phyloP scores from a whole-genome alignment of 2,113 vertebrate species.

The Macaca mulatta region DNA sequence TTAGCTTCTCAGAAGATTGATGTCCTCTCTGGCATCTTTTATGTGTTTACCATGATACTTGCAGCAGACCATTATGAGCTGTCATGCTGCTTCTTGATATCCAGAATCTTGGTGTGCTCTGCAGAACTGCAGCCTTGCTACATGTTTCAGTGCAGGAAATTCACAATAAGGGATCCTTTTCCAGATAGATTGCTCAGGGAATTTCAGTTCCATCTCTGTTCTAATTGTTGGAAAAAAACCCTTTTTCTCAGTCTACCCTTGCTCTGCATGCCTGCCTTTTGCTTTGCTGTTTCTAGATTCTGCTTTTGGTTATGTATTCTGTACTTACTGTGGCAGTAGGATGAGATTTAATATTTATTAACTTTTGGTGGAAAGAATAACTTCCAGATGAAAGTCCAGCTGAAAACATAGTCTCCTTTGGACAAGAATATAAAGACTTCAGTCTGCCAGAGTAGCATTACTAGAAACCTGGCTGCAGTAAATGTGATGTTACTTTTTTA shows the following conservation, averaged over 20 bases:
- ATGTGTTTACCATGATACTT: fast-evolving
- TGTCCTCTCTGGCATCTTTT: background rate
- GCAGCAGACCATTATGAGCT: background rate
- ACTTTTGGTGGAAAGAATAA: background rate
- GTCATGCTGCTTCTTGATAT: background rate
- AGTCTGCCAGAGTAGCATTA: background rate
- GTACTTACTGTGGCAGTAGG: background rate
- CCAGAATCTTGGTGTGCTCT: background rate
- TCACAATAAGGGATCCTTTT: background rate
- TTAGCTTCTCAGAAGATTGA: background rate
- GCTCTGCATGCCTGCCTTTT: background rate
- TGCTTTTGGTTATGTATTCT: background rate
- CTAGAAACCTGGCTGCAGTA: background rate
- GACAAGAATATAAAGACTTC: background rate
- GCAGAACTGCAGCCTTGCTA: background rate
- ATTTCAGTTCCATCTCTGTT: background rate
- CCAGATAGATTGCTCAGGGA: background rate
- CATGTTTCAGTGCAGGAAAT: background rate
- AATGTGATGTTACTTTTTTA: background rate
- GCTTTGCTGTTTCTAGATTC: background rate
- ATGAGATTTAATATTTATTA: background rate
- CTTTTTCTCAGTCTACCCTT: background rate
- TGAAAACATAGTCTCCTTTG: background rate
- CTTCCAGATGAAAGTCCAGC: background rate
- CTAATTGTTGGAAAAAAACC: background rate